Percentiles rank a stretch among this genome's conserved stretches.
These are phyloP conservation scores for Apteryx owenii DNA, from an alignment of 2,113 vertebrate genomes.

Conservation along the genomic window DNA sequence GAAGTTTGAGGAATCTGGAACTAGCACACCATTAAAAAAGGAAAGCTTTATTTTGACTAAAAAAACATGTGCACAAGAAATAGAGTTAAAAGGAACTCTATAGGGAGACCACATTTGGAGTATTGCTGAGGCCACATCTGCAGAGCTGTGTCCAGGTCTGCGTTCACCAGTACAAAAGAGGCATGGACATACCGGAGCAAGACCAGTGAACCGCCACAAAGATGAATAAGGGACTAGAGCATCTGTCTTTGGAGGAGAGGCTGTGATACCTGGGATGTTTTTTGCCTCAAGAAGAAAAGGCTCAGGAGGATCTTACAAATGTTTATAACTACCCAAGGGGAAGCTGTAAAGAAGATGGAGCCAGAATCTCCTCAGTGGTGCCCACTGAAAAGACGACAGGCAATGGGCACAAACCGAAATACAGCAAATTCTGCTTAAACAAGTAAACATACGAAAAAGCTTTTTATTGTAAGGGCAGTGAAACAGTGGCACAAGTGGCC, in stretches of 20 bases:
- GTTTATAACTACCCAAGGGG: not conserved
- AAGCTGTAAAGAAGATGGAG: rapidly evolving
- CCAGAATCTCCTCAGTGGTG: not conserved
- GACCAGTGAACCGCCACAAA: rapidly evolving
- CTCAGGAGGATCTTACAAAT: not conserved
- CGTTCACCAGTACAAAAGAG: not conserved
- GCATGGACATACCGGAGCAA: not conserved
- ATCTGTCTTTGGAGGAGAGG: rapidly evolving
- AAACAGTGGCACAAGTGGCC: not conserved
- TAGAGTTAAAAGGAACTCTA: too few relatives aligned
- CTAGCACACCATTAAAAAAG: not conserved
- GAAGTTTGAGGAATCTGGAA: not conserved
- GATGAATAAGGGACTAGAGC: rapidly evolving
- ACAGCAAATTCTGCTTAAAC: not conserved
- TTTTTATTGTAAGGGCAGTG: not conserved
- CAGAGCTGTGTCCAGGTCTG: too few relatives aligned
- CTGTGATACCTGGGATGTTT: not conserved
- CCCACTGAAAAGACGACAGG: not conserved
- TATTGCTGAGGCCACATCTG: too few relatives aligned
- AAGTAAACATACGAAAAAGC: not conserved
- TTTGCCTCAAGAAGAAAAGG: not conserved
- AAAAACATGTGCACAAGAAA: too few relatives aligned
- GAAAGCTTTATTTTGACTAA: not conserved
- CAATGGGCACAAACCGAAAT: not conserved
- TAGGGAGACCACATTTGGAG: too few relatives aligned